These are phyloP conservation scores for Lates japonicus DNA, from an alignment of 2,797 vertebrate genomes.

Conservation along the genomic window DNA sequence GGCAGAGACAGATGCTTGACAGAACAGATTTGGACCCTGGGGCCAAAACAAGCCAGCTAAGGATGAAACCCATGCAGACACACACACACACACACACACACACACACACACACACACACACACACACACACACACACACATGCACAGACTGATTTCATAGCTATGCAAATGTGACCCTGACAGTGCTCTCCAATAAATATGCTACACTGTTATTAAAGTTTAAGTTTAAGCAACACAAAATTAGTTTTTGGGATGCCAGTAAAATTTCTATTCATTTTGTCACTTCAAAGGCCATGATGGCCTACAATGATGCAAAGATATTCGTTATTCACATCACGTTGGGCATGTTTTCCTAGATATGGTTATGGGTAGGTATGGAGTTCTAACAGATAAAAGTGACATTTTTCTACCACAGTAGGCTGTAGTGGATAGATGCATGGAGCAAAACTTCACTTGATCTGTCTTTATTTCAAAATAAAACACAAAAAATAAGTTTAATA, in stretches of 20 bases:
- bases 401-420: not conserved
- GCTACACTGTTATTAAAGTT: not conserved
- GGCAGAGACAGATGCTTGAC: conserved; percentile 62
- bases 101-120: not conserved
- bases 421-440: not conserved
- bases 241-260: not conserved
- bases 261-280: not conserved
- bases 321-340: not conserved
- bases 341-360: not conserved
- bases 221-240: not conserved
- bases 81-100: conserved; percentile 10
- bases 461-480: not conserved
- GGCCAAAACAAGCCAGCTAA: conserved; percentile 59
- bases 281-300: not conserved
- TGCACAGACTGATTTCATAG: conserved; percentile 8
- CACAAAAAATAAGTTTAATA: not conserved
- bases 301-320: not conserved
- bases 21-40: conserved; percentile 50
- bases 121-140: not conserved
- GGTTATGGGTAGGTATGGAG: not conserved
- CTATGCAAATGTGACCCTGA: conserved; percentile 15
- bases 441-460: not conserved
- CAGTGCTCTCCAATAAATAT: not conserved
- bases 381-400: not conserved
- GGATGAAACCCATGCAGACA: conserved; percentile 22